A percentile compares a stretch with the other conserved stretches of the same genome.
These are phyloP conservation scores for Selene dorsalis DNA, from an alignment of 2,797 vertebrate genomes.

Conservation along the genomic window DNA sequence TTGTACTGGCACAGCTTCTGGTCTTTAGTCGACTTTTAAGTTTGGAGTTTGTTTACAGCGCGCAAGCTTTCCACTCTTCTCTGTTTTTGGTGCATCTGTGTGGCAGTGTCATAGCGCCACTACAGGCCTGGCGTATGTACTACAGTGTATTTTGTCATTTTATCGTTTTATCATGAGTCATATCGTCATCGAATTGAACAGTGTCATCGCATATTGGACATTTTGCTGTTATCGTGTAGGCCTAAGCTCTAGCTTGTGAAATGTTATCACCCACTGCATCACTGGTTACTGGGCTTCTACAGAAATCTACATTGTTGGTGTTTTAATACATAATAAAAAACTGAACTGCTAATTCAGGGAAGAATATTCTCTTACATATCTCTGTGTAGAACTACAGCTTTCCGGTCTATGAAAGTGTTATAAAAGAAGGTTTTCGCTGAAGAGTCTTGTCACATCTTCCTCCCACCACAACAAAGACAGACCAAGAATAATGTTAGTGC, in stretches of 20 bases:
- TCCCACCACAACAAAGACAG: slow-evolving; percentile 58
- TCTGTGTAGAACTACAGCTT: slow-evolving; percentile 27
- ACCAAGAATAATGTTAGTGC: slow-evolving; percentile 70
- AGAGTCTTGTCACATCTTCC: slow-evolving; percentile 48
- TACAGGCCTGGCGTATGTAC: too few species aligned
- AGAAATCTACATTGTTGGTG: slow-evolving; percentile 14
- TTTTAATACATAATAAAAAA: neutral
- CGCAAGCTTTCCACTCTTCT: too few species aligned
- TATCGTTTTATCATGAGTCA: too few species aligned
- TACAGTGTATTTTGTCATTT: too few species aligned
- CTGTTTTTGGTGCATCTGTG: too few species aligned
- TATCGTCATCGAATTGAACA: too few species aligned
- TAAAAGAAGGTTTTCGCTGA: slow-evolving; percentile 39
- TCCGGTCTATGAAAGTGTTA: slow-evolving; percentile 30
- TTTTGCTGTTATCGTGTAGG: too few species aligned
- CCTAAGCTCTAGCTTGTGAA: neutral
- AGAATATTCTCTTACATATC: slow-evolving; percentile 9
- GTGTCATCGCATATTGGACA: too few species aligned
- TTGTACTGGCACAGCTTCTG: too few species aligned
- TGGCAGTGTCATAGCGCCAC: too few species aligned
- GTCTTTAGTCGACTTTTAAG: too few species aligned
- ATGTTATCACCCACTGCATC: neutral
- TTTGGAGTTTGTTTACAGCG: too few species aligned
- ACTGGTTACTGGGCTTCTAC: neutral
- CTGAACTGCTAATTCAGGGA: neutral